phyloP scores from a whole-genome alignment of 2,888 invertebrate genomes.

The Ctena decussata region DNA sequence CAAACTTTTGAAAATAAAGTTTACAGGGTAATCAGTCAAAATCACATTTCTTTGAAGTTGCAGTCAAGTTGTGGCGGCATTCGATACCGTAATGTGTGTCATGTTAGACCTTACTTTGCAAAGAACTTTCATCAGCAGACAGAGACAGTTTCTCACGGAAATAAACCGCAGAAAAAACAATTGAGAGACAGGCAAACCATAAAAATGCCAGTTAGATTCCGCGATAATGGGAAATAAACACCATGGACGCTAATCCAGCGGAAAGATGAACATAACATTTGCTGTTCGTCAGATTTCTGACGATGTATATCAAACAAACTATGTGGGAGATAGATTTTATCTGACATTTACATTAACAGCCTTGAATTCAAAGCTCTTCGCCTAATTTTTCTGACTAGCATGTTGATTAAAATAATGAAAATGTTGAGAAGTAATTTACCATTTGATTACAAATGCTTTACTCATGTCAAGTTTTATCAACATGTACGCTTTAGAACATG shows the following conservation, averaged over 20 bases:
- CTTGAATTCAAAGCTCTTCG: too few species aligned
- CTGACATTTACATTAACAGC: not conserved
- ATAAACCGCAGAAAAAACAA: not conserved
- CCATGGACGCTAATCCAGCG: not conserved
- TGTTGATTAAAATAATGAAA: too few species aligned
- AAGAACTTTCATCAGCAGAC: not conserved
- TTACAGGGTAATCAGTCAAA: slow-evolving; percentile 16
- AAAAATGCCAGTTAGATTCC: not conserved
- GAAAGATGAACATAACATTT: not conserved
- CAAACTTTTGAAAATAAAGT: not conserved
- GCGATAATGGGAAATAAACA: not conserved
- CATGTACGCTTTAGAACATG: too few species aligned
- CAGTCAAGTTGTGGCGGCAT: not conserved
- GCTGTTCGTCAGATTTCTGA: not conserved
- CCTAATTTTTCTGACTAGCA: too few species aligned
- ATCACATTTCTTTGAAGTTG: not conserved
- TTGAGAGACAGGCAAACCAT: not conserved
- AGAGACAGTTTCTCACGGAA: not conserved
- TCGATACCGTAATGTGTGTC: slow-evolving; percentile 5
- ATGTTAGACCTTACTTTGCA: slow-evolving; percentile 9
- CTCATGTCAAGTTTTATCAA: too few species aligned
- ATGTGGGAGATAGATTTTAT: too few species aligned
- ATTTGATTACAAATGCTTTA: too few species aligned
- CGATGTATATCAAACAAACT: not conserved
- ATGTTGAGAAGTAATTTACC: not conserved